These are phyloP conservation scores for Drosophila suzukii DNA, from an alignment of 1,140 invertebrate species.

Conservation along the genomic window DNA sequence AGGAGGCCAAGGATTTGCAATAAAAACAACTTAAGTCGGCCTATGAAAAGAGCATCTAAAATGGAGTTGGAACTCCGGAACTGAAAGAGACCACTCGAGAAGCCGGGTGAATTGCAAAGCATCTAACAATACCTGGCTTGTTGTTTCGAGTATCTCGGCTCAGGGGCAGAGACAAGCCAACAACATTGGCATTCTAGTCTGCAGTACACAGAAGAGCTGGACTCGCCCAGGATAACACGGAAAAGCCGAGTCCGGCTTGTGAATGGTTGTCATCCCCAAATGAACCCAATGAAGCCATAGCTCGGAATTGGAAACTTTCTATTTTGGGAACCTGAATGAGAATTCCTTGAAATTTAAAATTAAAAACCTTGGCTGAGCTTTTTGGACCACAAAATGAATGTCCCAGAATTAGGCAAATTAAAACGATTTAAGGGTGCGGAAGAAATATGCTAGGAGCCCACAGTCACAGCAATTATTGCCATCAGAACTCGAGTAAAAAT, in stretches of 20 bases:
- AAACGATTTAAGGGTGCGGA: too few relatives aligned
- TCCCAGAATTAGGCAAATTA: too few relatives aligned
- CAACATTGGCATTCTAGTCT: not conserved
- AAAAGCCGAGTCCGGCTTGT: not conserved
- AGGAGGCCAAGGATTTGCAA: constrained; percentile 24
- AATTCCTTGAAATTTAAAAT: not conserved
- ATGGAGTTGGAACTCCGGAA: constrained; percentile 3
- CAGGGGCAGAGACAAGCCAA: not conserved
- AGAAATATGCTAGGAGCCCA: not conserved
- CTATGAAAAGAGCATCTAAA: constrained; percentile 3
- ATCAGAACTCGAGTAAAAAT: constrained; percentile 23
- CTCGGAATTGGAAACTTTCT: not conserved
- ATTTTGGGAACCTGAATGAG: not conserved
- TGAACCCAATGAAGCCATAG: not conserved
- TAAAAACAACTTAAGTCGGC: constrained; percentile 17
- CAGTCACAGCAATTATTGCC: constrained; percentile 33
- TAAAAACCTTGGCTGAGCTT: too few relatives aligned
- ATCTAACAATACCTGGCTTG: not conserved
- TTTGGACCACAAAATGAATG: too few relatives aligned
- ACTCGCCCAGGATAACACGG: not conserved
- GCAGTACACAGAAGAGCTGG: not conserved
- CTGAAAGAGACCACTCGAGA: not conserved
- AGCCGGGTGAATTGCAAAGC: constrained; percentile 5
- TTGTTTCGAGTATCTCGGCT: not conserved
- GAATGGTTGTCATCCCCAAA: not conserved